These are phyloP conservation scores for Phytoseiulus persimilis DNA, from an alignment of 2,888 invertebrate genomes.

Conservation along the genomic window DNA sequence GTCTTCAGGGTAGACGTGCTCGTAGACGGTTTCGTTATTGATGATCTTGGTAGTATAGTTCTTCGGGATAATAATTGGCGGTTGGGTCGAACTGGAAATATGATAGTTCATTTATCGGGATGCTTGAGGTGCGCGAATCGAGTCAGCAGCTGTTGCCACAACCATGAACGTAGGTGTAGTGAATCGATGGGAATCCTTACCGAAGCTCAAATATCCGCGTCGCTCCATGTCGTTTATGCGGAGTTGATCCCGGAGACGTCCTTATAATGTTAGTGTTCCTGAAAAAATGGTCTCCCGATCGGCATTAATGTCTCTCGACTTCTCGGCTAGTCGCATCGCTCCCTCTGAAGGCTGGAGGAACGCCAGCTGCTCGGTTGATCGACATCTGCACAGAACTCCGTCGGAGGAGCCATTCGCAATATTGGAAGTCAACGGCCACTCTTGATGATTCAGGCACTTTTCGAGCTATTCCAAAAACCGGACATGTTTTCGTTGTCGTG, in stretches of 20 bases:
- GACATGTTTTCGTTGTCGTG: no score
- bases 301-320: not conserved
- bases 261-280: slow-evolving; percentile 12
- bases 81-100: slow-evolving; percentile 7
- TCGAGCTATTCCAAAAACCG: no score
- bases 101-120: not conserved
- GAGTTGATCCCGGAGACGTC: not conserved
- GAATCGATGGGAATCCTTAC: not conserved
- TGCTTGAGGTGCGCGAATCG: not conserved
- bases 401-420: not conserved
- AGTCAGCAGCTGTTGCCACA: not conserved
- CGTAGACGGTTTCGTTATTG: slow-evolving; percentile 26
- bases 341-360: not conserved
- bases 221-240: not conserved
- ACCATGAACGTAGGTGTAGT: not conserved
- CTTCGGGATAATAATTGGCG: slow-evolving; percentile 31
- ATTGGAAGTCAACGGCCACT: not conserved
- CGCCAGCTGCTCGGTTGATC: not conserved
- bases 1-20: slow-evolving; percentile 26
- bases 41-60: slow-evolving; percentile 15
- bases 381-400: not conserved
- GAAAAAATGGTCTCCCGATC: not conserved
- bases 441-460: not conserved
- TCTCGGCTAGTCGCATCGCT: not conserved
- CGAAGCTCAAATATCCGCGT: slow-evolving; percentile 25